Conservation (phyloP, 2,888 invertebrate genomes). For the Stenodera caucasica region DNA sequence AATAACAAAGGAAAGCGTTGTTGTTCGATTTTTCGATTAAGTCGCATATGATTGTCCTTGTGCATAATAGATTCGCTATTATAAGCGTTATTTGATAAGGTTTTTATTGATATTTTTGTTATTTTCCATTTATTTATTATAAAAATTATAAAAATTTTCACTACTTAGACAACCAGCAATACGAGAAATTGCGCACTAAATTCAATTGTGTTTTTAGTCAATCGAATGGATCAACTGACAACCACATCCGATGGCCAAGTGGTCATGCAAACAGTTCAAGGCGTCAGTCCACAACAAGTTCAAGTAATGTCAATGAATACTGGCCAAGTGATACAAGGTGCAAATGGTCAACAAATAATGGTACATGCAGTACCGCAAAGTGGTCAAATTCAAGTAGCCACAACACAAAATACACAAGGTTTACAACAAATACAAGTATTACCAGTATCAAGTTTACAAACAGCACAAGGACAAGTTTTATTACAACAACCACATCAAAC, state of each 20-base stretch:
- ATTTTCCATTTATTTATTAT: too few species aligned
- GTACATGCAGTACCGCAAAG: conserved; percentile 68
- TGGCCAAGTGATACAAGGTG: conserved; percentile 67
- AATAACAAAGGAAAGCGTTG: too few species aligned
- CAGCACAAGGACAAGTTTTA: conserved; percentile 62
- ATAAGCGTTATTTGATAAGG: too few species aligned
- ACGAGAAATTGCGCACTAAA: neutral
- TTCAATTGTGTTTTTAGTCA: neutral
- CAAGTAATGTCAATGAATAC: conserved; percentile 63
- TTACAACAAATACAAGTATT: conserved; percentile 74
- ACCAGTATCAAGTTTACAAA: conserved; percentile 68
- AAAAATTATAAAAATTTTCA: too few species aligned
- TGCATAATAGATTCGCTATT: too few species aligned
- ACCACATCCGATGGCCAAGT: conserved; percentile 64
- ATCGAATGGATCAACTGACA: conserved; percentile 61
- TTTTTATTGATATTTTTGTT: too few species aligned
- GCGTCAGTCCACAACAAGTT: conserved; percentile 64
- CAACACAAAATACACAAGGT: conserved; percentile 60
- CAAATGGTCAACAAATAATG: conserved; percentile 72
- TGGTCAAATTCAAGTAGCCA: conserved; percentile 66
- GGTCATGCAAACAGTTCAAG: conserved; percentile 59
- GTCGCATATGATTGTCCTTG: too few species aligned
- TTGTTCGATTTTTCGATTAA: too few species aligned
- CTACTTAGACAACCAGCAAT: neutral
- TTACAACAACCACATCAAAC: conserved; percentile 64